phyloP scores from a whole-genome alignment of 2,113 vertebrate species.

The Pseudonaja textilis region DNA sequence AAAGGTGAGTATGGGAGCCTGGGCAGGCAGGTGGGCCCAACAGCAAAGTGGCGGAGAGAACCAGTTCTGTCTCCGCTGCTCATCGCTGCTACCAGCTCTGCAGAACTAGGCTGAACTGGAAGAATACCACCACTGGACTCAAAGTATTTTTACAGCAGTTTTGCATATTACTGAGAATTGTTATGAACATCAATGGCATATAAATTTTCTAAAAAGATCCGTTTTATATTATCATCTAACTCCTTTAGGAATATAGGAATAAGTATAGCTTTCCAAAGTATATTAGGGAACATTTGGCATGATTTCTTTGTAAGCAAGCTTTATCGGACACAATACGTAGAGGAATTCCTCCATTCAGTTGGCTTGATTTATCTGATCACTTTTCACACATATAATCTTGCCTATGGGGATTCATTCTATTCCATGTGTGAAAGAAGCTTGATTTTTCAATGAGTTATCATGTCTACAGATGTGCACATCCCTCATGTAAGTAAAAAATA shows the following conservation, averaged over 20 bases:
- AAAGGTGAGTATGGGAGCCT: too few relatives aligned
- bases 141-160: not conserved
- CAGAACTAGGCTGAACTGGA: too few relatives aligned
- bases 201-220: not conserved
- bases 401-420: not conserved
- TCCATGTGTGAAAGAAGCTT: not conserved
- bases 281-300: not conserved
- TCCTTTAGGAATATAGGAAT: not conserved
- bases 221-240: not conserved
- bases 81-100: too few relatives aligned
- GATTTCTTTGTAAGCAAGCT: not conserved
- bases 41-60: too few relatives aligned
- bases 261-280: not conserved
- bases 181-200: not conserved
- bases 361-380: not conserved
- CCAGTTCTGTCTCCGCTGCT: too few relatives aligned
- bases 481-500: not conserved
- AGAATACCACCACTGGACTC: not conserved
- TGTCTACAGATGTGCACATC: not conserved
- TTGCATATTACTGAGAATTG: not conserved
- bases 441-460: not conserved
- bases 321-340: not conserved
- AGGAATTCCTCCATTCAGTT: not conserved
- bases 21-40: too few relatives aligned
- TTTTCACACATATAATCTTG: not conserved